Percentiles rank a stretch among this genome's conserved stretches.
Conservation (phyloP, 2,797 vertebrate species). For the Oryzias sinensis region DNA sequence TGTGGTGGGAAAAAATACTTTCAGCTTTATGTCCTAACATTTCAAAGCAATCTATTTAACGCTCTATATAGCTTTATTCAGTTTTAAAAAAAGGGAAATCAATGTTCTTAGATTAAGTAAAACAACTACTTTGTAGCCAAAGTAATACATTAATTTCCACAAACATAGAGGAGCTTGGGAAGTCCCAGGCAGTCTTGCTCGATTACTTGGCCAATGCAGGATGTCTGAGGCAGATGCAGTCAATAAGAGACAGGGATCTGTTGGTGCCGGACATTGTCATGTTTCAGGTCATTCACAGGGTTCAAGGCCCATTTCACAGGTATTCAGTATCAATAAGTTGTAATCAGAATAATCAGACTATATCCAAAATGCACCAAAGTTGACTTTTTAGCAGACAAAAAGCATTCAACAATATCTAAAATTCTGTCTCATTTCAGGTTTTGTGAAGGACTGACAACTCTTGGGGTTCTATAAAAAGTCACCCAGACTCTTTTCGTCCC, state of each 20-base stretch:
- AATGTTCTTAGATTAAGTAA: too few relatives aligned
- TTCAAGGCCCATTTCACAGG: too few relatives aligned
- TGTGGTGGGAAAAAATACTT: too few relatives aligned
- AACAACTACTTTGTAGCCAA: too few relatives aligned
- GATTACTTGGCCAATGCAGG: constrained; percentile 3
- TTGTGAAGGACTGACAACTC: constrained; percentile 12
- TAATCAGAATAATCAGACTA: background rate
- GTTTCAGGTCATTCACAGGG: too few relatives aligned
- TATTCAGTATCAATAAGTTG: background rate
- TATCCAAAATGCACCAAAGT: background rate
- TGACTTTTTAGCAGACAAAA: background rate
- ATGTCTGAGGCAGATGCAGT: background rate
- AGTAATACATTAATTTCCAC: too few relatives aligned
- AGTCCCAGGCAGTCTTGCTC: background rate
- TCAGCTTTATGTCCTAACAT: too few relatives aligned
- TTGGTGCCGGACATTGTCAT: too few relatives aligned
- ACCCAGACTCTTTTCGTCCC: constrained; percentile 7
- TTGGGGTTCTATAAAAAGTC: constrained; percentile 4
- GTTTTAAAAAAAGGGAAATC: too few relatives aligned
- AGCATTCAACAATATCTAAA: too few relatives aligned
- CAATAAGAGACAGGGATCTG: constrained; percentile 1
- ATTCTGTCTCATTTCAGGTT: background rate
- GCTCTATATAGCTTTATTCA: background rate
- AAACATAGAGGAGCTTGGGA: constrained; percentile 5
- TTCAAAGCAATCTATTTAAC: constrained; percentile 3